Evolutionary conservation across 1,140 invertebrate species (phyloP).

Genomic region (Schlechtendalia chinensis): DNA sequence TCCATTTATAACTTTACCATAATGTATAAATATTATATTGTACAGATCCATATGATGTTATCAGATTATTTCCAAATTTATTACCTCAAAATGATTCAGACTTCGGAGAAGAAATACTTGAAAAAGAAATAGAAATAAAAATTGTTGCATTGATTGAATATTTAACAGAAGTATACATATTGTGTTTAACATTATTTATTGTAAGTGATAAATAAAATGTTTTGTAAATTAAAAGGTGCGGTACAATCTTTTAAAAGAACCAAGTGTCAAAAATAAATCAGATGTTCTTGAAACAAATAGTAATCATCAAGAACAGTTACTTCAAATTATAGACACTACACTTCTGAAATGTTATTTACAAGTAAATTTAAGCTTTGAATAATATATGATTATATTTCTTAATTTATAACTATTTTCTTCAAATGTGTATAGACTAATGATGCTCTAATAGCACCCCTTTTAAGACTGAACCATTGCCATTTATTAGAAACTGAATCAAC

Average conservation of each 20-base stretch:
- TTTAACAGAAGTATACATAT: conserved; percentile 74
- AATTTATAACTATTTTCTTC: conserved; percentile 21
- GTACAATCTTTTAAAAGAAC: conserved; percentile 55
- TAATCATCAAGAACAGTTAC: conserved; percentile 61
- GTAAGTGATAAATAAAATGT: neutral
- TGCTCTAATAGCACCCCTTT: conserved; percentile 82
- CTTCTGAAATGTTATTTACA: conserved; percentile 93
- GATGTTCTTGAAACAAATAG: conserved; percentile 8
- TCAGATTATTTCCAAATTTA: conserved; percentile 87
- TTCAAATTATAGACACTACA: conserved; percentile 95
- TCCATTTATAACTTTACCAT: neutral
- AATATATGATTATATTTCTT: conserved; percentile 1
- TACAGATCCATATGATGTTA: conserved; percentile 87
- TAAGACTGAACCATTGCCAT: conserved; percentile 93
- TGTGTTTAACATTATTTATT: conserved; percentile 58
- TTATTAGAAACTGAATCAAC: conserved; percentile 90
- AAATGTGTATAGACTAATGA: conserved; percentile 79
- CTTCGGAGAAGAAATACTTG: conserved; percentile 55
- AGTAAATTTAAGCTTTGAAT: conserved; percentile 58
- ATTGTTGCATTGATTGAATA: conserved; percentile 87
- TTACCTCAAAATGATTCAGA: conserved; percentile 68
- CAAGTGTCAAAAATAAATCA: conserved; percentile 1
- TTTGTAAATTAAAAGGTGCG: conserved; percentile 51
- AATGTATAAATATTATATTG: conserved; percentile 46
- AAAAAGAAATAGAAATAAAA: conserved; percentile 81